These are phyloP conservation scores for Romanogobio albipinnatus DNA, from an alignment of 2,113 vertebrate species.

Conservation along the genomic window DNA sequence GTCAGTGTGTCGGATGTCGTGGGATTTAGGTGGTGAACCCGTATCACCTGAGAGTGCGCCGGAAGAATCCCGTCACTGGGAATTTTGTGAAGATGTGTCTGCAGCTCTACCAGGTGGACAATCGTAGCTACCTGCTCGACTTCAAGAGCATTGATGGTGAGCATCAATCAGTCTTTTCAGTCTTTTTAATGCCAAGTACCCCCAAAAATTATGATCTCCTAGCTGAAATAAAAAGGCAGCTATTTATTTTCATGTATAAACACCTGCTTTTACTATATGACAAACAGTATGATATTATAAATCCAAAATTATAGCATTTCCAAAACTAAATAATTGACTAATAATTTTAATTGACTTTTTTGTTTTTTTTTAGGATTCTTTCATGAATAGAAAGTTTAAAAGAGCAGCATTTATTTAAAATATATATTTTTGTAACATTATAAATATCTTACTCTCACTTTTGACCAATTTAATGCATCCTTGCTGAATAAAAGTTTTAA, in stretches of 20 bases:
- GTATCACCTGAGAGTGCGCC: constrained; percentile 92
- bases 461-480: background rate
- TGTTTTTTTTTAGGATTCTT: background rate
- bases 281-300: too few relatives aligned
- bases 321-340: background rate
- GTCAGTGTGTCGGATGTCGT: background rate
- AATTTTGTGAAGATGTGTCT: constrained; percentile 98
- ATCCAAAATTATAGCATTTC: background rate
- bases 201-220: background rate
- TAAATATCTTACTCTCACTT: background rate
- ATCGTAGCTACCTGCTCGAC: constrained; percentile 94
- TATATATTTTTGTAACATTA: background rate
- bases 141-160: constrained; percentile 98
- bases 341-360: background rate
- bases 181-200: background rate
- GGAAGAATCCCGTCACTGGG: constrained; percentile 94
- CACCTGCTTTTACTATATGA: background rate
- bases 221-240: background rate
- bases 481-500: background rate
- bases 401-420: background rate
- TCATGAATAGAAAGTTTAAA: background rate
- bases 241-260: background rate
- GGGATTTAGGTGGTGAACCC: constrained; percentile 89
- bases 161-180: background rate
- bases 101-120: constrained; percentile 98